These are phyloP conservation scores for Palythoa grandiflora DNA, from an alignment of 92 coral and sea anemone genomes.

Conservation along the genomic window DNA sequence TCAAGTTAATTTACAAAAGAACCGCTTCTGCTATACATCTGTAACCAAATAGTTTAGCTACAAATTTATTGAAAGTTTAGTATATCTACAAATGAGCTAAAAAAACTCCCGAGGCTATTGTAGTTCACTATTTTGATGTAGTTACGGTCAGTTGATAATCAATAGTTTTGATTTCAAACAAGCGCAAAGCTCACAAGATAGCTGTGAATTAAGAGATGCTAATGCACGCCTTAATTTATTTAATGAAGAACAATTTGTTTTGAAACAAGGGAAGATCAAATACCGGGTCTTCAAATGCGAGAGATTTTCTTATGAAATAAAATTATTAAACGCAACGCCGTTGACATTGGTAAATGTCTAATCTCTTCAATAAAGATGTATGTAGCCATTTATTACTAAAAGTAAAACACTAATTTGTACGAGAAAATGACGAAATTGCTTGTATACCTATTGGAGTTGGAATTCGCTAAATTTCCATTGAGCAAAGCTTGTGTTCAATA, in stretches of 20 bases:
- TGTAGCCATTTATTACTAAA: not conserved
- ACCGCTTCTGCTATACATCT: not conserved
- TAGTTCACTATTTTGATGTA: not conserved
- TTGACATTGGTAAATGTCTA: not conserved
- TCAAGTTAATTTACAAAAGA: not conserved
- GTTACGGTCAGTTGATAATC: not conserved
- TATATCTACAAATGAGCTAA: not conserved
- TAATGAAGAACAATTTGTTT: conserved; percentile 61
- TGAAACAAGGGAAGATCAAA: conserved; percentile 36
- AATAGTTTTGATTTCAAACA: conserved; percentile 6
- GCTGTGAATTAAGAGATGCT: conserved; percentile 40
- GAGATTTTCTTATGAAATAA: conserved; percentile 17
- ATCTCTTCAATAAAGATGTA: conserved; percentile 8
- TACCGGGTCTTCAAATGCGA: conserved; percentile 1
- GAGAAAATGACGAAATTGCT: not conserved
- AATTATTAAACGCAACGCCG: not conserved
- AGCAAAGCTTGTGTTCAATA: not conserved
- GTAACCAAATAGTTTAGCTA: not conserved
- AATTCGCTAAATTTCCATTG: not conserved
- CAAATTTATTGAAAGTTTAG: not conserved
- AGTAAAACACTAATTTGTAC: not conserved
- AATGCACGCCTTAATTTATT: conserved; percentile 59
- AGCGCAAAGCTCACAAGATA: conserved; percentile 15
- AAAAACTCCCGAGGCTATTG: not conserved
- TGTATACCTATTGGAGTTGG: not conserved